These are phyloP conservation scores for Monopterus albus DNA, from an alignment of 2,113 vertebrate species.

Conservation along the genomic window DNA sequence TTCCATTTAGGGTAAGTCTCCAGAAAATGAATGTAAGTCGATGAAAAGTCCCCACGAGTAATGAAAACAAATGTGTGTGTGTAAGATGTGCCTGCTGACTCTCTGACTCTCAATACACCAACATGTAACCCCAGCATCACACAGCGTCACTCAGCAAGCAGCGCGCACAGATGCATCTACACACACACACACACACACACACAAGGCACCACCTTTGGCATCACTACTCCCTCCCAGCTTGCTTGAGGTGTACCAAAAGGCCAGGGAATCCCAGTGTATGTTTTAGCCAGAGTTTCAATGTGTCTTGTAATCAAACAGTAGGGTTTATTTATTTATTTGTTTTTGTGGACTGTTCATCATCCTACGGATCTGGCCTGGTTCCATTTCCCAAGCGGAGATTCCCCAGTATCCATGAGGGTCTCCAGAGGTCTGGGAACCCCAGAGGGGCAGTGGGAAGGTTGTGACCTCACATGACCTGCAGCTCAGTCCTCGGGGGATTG, in stretches of 20 bases:
- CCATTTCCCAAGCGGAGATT: slow-evolving; percentile 80
- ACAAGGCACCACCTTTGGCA: slow-evolving; percentile 16
- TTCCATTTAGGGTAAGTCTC: too few relatives aligned
- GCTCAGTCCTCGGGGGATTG: slow-evolving; percentile 54
- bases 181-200: background rate
- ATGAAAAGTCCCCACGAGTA: too few relatives aligned
- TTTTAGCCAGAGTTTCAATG: background rate
- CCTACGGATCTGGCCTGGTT: slow-evolving; percentile 57
- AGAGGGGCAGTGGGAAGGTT: slow-evolving; percentile 80
- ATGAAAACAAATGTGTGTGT: background rate
- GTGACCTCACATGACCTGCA: slow-evolving; percentile 64
- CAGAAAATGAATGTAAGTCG: too few relatives aligned
- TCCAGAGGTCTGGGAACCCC: slow-evolving; percentile 72
- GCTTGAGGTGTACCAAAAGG: slow-evolving; percentile 17
- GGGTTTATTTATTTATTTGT: slow-evolving; percentile 13
- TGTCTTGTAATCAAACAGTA: slow-evolving; percentile 19
- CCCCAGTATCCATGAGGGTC: slow-evolving; percentile 57
- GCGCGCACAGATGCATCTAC: too few relatives aligned
- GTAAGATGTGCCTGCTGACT: background rate
- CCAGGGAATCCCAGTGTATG: slow-evolving; percentile 46
- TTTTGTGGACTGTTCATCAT: slow-evolving; percentile 20
- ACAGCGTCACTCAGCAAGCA: slow-evolving; percentile 57
- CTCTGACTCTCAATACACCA: slow-evolving; percentile 17
- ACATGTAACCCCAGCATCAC: slow-evolving; percentile 50
- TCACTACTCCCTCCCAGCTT: slow-evolving; percentile 7